Percentiles rank a stretch among this genome's conserved stretches.
These are phyloP conservation scores for Archaeoteleia sp. DNA, from an alignment of 2,888 invertebrate species.

Conservation along the genomic window DNA sequence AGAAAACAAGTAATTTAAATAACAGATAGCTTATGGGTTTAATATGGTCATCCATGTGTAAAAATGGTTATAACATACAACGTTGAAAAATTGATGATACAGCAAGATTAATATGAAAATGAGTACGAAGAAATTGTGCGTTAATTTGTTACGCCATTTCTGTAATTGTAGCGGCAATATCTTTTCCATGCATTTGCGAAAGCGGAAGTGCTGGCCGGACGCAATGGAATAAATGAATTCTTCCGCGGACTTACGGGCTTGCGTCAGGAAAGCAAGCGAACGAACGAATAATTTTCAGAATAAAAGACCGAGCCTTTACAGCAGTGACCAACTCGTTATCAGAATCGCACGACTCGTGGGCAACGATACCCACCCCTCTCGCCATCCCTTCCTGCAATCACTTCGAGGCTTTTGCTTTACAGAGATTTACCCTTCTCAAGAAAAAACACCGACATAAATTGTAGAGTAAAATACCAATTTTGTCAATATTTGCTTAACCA, in stretches of 20 bases:
- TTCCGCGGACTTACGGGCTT: constrained; percentile 9
- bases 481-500: constrained; percentile 14
- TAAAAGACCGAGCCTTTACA: constrained; percentile 61
- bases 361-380: constrained; percentile 49
- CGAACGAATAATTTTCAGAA: constrained; percentile 50
- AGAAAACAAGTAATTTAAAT: no score
- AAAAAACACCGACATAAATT: constrained; percentile 42
- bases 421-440: constrained; percentile 41
- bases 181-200: constrained; percentile 30
- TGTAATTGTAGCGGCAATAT: constrained; percentile 40
- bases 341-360: constrained; percentile 61
- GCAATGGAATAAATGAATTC: constrained; percentile 39
- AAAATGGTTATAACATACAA: no score
- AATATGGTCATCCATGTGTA: no score
- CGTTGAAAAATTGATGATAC: constrained; percentile 19
- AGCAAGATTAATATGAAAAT: constrained; percentile 24
- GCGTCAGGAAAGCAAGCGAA: constrained; percentile 14
- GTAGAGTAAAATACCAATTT: constrained; percentile 43
- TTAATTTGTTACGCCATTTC: constrained; percentile 45
- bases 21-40: no score
- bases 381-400: constrained; percentile 39
- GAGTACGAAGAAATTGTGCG: constrained; percentile 6
- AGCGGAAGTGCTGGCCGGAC: constrained; percentile 39
- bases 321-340: constrained; percentile 61
- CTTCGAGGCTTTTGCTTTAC: constrained; percentile 39